phyloP scores from a whole-genome alignment of 2,888 invertebrate species.

The Polydrusus cervinus region DNA sequence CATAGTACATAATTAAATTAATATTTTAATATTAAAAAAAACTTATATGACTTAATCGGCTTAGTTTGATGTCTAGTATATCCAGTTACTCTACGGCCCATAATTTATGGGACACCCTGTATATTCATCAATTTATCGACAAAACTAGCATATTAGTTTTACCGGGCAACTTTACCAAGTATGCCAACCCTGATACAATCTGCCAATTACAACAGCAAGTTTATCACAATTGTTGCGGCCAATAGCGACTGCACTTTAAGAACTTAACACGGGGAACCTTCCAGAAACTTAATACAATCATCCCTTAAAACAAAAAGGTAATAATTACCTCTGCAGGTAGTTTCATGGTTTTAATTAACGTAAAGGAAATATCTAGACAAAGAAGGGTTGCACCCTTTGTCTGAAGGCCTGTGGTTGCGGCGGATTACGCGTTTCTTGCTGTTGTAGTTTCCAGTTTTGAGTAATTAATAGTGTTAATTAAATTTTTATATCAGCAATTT shows the following conservation, averaged over 20 bases:
- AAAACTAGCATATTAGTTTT: too few relatives aligned
- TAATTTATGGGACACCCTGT: too few relatives aligned
- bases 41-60: too few relatives aligned
- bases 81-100: too few relatives aligned
- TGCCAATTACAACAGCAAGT: too few relatives aligned
- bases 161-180: too few relatives aligned
- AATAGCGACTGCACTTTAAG: background rate
- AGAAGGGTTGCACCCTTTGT: conserved; percentile 42
- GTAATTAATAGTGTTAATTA: conserved; percentile 31
- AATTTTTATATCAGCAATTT: background rate
- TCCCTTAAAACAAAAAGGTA: conserved; percentile 36
- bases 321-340: conserved; percentile 37
- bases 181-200: too few relatives aligned
- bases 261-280: background rate
- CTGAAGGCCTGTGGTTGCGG: conserved; percentile 37
- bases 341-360: conserved; percentile 48
- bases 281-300: conserved; percentile 16
- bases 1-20: too few relatives aligned
- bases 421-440: conserved; percentile 37
- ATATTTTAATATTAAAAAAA: too few relatives aligned
- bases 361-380: conserved; percentile 34
- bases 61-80: too few relatives aligned
- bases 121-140: too few relatives aligned
- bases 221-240: background rate
- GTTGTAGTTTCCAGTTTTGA: conserved; percentile 33